These are phyloP conservation scores for Himalopsyche japonica DNA, from an alignment of 2,888 invertebrate species.

Conservation along the genomic window DNA sequence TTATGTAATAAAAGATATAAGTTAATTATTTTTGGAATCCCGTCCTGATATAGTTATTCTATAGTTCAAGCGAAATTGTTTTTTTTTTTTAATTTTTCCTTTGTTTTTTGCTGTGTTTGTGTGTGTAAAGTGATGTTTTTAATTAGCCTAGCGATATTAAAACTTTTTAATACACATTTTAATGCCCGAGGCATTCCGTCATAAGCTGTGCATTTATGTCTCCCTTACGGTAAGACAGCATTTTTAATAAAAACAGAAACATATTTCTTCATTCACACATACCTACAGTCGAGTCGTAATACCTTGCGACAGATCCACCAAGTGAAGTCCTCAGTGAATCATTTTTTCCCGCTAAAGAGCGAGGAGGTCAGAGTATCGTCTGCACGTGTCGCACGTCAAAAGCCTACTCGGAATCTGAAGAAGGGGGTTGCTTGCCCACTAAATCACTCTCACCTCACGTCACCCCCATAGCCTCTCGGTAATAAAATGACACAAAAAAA, in stretches of 20 bases:
- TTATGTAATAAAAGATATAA: too few species aligned
- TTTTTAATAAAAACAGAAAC: background rate
- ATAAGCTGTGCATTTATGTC: background rate
- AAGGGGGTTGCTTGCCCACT: conserved; percentile 12
- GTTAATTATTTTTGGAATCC: too few species aligned
- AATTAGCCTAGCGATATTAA: background rate
- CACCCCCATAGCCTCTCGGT: conserved; percentile 1
- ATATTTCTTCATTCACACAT: background rate
- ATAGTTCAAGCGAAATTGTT: too few species aligned
- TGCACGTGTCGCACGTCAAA: background rate
- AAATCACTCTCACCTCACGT: conserved; percentile 20
- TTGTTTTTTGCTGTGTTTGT: too few species aligned
- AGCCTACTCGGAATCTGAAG: conserved; percentile 15
- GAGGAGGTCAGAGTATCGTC: background rate
- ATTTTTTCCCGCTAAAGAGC: background rate
- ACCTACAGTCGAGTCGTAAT: background rate
- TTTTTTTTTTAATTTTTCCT: too few species aligned
- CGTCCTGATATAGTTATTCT: too few species aligned
- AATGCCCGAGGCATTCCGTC: background rate
- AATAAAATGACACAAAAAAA: conserved; percentile 24
- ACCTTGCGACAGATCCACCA: conserved; percentile 1
- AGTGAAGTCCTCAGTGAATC: conserved; percentile 16
- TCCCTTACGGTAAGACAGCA: background rate
- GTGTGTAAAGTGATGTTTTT: background rate
- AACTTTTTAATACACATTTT: background rate